Percentiles rank a stretch among this genome's conserved stretches.
These are phyloP conservation scores for Scytalopus superciliaris DNA, from an alignment of 2,113 vertebrate species.

Conservation along the genomic window DNA sequence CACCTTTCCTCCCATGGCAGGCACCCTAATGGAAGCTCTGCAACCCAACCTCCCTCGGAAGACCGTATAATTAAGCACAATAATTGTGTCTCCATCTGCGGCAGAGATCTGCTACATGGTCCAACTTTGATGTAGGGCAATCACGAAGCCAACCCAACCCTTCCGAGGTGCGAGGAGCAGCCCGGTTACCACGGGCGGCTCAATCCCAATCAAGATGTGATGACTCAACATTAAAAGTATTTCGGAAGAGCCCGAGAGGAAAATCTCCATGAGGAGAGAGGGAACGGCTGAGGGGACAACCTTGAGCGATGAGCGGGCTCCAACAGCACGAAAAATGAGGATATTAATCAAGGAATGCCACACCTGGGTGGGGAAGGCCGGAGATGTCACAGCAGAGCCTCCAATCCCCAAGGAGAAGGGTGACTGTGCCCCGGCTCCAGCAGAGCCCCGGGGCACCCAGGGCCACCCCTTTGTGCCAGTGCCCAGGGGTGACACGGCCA, in stretches of 20 bases:
- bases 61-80: neutral
- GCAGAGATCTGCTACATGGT: neutral
- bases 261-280: neutral
- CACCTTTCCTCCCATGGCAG: neutral
- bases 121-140: neutral
- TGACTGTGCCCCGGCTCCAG: neutral
- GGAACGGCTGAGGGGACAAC: neutral
- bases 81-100: neutral
- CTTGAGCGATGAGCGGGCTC: neutral
- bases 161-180: neutral
- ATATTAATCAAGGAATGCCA: neutral
- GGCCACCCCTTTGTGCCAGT: accelerated
- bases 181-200: neutral
- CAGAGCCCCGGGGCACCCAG: neutral
- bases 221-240: slow-evolving; percentile 23
- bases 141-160: neutral
- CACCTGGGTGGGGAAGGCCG: neutral
- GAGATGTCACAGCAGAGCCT: accelerated
- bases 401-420: neutral
- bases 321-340: neutral
- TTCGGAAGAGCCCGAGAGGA: neutral
- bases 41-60: neutral
- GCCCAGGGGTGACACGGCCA: neutral
- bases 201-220: neutral
- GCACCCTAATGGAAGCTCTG: neutral